Percentiles rank a stretch among this genome's conserved stretches.
phyloP scores from a whole-genome alignment of 2,797 vertebrate genomes.

The Tapirus indicus region DNA sequence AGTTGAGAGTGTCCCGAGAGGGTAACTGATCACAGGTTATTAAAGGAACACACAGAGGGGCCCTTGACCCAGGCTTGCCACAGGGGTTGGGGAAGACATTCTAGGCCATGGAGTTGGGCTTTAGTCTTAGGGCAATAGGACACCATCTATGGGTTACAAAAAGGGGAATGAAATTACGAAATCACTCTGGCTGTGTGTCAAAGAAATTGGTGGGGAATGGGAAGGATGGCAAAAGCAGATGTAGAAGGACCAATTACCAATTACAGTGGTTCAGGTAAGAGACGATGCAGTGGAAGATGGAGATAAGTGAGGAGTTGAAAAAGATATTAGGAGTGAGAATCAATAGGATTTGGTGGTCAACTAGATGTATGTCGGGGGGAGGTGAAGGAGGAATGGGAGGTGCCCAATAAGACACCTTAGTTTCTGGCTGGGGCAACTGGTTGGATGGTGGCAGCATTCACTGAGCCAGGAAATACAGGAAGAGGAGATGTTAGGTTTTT shows the following conservation, averaged over 20 bases:
- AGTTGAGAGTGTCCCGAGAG: not conserved
- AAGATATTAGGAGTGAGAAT: not conserved
- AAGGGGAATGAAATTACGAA: not conserved
- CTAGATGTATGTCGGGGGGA: not conserved
- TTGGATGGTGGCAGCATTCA: not conserved
- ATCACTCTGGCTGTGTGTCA: not conserved
- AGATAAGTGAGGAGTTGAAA: not conserved
- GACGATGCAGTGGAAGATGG: not conserved
- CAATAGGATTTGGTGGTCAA: not conserved
- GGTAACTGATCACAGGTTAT: not conserved
- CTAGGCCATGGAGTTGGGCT: not conserved
- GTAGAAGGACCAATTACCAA: not conserved
- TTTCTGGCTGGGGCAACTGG: not conserved
- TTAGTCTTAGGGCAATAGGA: not conserved
- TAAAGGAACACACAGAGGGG: not conserved
- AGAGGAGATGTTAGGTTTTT: not conserved
- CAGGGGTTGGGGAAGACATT: not conserved
- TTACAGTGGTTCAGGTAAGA: not conserved
- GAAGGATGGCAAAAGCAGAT: not conserved
- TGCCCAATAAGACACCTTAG: not conserved
- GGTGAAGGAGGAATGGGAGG: not conserved
- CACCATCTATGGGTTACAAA: not conserved
- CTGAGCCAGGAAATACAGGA: not conserved
- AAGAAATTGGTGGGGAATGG: not conserved
- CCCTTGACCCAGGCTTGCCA: not conserved